Evolutionary conservation across 92 coral and sea anemone genomes (phyloP).

Genomic region (Plumapathes pennacea): DNA sequence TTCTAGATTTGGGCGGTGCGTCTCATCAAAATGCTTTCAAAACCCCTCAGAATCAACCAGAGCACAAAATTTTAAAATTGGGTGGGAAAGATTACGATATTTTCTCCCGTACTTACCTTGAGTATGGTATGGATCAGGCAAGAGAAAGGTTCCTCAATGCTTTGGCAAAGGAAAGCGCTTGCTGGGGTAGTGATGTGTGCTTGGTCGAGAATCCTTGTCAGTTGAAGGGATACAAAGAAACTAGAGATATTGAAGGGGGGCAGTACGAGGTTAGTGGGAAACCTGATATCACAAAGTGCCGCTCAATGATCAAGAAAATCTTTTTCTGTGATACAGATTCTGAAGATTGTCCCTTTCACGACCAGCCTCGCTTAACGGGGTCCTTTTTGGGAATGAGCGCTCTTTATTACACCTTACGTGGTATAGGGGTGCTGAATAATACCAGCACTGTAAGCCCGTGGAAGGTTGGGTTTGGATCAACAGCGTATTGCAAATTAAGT

Average conservation of each 20-base stretch:
- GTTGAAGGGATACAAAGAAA: constrained; percentile 1
- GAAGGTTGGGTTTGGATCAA: constrained; percentile 21
- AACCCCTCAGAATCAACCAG: not conserved
- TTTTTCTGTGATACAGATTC: constrained; percentile 14
- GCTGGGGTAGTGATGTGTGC: not conserved
- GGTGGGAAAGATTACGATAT: constrained; percentile 6
- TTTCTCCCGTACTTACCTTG: constrained; percentile 24
- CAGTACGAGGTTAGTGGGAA: constrained; percentile 10
- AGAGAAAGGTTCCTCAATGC: not conserved
- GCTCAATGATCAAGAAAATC: constrained; percentile 1
- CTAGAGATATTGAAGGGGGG: not conserved
- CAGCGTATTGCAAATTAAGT: constrained; percentile 6
- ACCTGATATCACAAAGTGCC: constrained; percentile 6
- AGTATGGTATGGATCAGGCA: constrained; percentile 21
- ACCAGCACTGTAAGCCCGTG: constrained; percentile 1
- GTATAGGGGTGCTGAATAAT: constrained; percentile 5
- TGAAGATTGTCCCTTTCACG: constrained; percentile 9
- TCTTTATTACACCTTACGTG: constrained; percentile 3
- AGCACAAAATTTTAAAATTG: not conserved
- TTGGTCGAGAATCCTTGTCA: constrained; percentile 30
- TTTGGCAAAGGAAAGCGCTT: not conserved
- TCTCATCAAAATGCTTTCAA: constrained; percentile 24
- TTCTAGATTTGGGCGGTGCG: constrained; percentile 35
- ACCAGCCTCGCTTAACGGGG: constrained; percentile 15
- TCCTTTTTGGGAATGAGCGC: constrained; percentile 29